These are phyloP conservation scores for Amphipoea oculea DNA, from an alignment of 2,888 invertebrate genomes.

Conservation along the genomic window DNA sequence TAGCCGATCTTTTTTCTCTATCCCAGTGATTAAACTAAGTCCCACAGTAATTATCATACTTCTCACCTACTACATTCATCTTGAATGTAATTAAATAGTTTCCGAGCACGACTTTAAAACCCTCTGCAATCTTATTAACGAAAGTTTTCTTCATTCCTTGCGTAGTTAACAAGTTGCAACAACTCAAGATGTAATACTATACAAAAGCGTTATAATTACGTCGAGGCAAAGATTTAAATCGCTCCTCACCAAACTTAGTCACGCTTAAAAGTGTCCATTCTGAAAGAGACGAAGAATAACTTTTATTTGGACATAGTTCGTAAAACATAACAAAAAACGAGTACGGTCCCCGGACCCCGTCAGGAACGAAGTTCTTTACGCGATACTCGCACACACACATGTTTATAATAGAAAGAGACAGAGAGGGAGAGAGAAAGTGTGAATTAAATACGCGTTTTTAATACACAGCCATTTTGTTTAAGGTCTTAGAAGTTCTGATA, in stretches of 20 bases:
- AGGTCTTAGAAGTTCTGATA: too few relatives aligned
- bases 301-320: neutral
- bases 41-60: constrained; percentile 13
- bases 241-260: neutral
- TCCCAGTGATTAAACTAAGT: neutral
- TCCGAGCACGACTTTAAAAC: neutral
- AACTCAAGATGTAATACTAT: constrained; percentile 19
- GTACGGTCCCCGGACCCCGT: too few relatives aligned
- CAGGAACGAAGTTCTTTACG: too few relatives aligned
- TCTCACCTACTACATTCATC: neutral
- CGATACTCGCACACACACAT: too few relatives aligned
- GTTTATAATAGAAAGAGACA: too few relatives aligned
- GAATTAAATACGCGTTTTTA: too few relatives aligned
- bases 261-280: neutral
- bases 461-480: too few relatives aligned
- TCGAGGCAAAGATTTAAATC: neutral
- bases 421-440: too few relatives aligned
- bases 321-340: too few relatives aligned
- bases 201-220: constrained; percentile 1
- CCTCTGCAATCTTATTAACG: constrained; percentile 15
- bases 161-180: constrained; percentile 29
- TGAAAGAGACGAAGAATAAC: neutral
- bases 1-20: neutral
- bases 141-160: constrained; percentile 10
- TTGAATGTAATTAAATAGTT: constrained; percentile 10